Conservation (phyloP, 2,888 invertebrate genomes). For the Trachelus stipa region DNA sequence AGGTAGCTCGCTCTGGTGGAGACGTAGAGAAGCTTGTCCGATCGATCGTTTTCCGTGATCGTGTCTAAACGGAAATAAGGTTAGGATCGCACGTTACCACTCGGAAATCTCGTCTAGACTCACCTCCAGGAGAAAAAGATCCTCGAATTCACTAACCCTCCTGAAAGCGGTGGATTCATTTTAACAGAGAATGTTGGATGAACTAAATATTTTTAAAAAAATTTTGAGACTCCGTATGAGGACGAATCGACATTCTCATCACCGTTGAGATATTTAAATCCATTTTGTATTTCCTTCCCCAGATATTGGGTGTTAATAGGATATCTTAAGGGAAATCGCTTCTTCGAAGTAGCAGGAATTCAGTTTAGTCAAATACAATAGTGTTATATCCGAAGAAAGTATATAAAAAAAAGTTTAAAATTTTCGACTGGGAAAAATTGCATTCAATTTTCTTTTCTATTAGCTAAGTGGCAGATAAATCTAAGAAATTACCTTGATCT, state of each 20-base stretch:
- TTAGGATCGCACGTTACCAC: background rate
- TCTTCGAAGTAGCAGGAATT: background rate
- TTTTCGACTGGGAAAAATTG: background rate
- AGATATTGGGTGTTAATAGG: background rate
- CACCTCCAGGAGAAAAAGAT: background rate
- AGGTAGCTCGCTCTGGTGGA: background rate
- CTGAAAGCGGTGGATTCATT: background rate
- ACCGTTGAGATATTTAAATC: background rate
- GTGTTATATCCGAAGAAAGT: background rate
- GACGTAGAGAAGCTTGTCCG: background rate
- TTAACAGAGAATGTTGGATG: background rate
- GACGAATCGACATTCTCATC: no score
- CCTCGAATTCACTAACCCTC: background rate
- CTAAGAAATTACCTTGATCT: constrained; percentile 41
- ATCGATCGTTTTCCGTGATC: background rate
- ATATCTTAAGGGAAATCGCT: background rate
- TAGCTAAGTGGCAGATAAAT: constrained; percentile 40
- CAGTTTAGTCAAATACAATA: background rate
- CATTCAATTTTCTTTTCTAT: constrained; percentile 50
- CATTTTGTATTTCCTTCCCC: background rate
- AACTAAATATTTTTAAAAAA: background rate
- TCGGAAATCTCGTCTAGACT: background rate
- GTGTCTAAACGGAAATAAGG: background rate
- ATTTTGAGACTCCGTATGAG: background rate
- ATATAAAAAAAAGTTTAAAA: background rate